Base-by-base conservation (phyloP, 2,797 vertebrate genomes). In the Australoheros facetus region DNA sequence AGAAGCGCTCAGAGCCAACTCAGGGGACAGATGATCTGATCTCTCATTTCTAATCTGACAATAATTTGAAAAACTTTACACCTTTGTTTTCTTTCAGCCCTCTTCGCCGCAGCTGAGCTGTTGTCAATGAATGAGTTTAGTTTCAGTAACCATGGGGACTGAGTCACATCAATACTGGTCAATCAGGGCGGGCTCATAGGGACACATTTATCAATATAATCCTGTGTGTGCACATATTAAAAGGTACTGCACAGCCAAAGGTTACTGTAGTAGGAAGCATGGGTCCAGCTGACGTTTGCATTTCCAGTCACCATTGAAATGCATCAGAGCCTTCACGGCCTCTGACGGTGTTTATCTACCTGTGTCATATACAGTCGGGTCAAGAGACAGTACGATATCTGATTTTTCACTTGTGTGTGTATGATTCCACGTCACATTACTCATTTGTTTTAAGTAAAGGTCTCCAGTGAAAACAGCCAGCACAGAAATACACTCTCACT, bases 101-200 rank as follows among this genome's bases (percentile, higher is more conserved):
- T n/a, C 1, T 53, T 32, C 0, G 0, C 48, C 1, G 11, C 17
- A 69, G 1, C 12, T 1, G 11, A 55, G 72, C 81, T 80, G 58
- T 62, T 69, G 73, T 16, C 6, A 39, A 51, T 58, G 66, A 84
- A 77, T 78, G 75, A 81, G 77, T 87, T 84, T 86, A 71, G 72
- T 88, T 87, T 81, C 78, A 57, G 90, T 92, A 71, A 88, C 88
- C 79, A 91, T 72, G 79, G 81, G 19, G 59, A 92, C 78, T 0
- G 57, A 87, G 82, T 84, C 89, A 78, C 78, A 80, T 94, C 93
- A 89, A 94, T 93, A 92, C 73, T 32, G 79, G 51, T 91, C 86
- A 85, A 93, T 94, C 82, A 19, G 80, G 51, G 77, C 60, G 66
- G 79, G 76, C 64, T n/a, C 77, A 82, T 26, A 73, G 83, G 84